phyloP scores from a whole-genome alignment of 2,888 invertebrate species.

The Habrosyne pyritoides region DNA sequence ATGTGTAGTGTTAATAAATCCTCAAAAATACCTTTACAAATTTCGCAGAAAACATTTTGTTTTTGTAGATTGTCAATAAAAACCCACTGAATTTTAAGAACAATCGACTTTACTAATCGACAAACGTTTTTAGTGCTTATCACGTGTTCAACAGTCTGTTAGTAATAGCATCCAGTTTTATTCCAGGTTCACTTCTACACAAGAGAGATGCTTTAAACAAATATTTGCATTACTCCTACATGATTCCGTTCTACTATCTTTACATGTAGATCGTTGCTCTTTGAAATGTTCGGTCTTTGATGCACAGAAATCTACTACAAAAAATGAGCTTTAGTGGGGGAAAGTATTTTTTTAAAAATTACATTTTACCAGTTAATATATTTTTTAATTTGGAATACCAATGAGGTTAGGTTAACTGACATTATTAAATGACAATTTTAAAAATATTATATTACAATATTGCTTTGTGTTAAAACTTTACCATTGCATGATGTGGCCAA shows the following conservation, averaged over 20 bases:
- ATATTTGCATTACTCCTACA: neutral
- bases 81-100: neutral
- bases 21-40: neutral
- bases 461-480: too few species aligned
- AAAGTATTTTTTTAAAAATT: neutral
- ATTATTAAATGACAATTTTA: too few species aligned
- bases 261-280: neutral
- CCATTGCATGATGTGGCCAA: too few species aligned
- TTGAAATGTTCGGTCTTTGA: neutral
- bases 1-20: too few species aligned
- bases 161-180: neutral
- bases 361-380: too few species aligned
- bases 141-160: too few species aligned
- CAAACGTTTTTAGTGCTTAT: too few species aligned
- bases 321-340: neutral
- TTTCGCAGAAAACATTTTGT: neutral
- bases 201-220: neutral
- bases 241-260: neutral
- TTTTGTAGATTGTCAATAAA: too few species aligned
- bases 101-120: neutral
- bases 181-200: neutral
- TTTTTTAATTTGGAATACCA: too few species aligned
- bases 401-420: too few species aligned
- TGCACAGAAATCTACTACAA: neutral
- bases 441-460: too few species aligned